Base-by-base conservation (phyloP, 2,797 vertebrate genomes). In the Vireo griseus region DNA sequence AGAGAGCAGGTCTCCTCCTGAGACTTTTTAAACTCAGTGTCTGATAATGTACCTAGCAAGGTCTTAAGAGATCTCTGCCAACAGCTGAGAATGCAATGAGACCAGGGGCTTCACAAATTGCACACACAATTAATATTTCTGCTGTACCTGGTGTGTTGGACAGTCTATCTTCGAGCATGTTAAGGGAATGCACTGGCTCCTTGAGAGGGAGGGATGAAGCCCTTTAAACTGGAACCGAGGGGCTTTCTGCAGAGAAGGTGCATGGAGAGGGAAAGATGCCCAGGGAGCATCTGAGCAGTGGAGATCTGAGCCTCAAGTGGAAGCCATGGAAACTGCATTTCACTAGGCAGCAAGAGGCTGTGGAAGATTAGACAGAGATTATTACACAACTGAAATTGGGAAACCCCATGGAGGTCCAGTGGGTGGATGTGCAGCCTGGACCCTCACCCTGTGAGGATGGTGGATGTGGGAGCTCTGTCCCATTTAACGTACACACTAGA, bases 271-370 rank as follows among this genome's bases (percentile, higher is more conserved):
- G 31, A 92, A 71, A 29, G 52, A 48, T 17, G 16, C 52, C 44
- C 58, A 26, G 72, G 48, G 61, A 95, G 40, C 10, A 3, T 19
- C 19, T 13, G 83, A 93, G 28, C 69, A 84, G 80, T 0, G 0
- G 83, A 90, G 66, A 31, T 47, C 83, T 93, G 83, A 92, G 92
- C 96, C 95, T 96, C 94, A 86, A 94, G 95, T 92, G 96, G 95
- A 93, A 95, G 95, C 83, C 77, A 84, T 84, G 94, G 92, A 96
- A 96, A 96, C 94, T 94, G 80, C 86, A 78, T 73, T 84, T 86
- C 77, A 72, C n/a, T 3, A 75, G 29, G 35, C 29, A 59, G 58
- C 6, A 39, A 50, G 73, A 54, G 65, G 50, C 61, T 15, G 47
- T 31, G 61, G 55, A 47, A 88, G 72, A 45, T 54, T 7, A 42